Percentiles rank a stretch among this genome's conserved stretches.
Evolutionary conservation across 2,797 vertebrate genomes (phyloP).

Genomic region (Typhlichthys subterraneus): DNA sequence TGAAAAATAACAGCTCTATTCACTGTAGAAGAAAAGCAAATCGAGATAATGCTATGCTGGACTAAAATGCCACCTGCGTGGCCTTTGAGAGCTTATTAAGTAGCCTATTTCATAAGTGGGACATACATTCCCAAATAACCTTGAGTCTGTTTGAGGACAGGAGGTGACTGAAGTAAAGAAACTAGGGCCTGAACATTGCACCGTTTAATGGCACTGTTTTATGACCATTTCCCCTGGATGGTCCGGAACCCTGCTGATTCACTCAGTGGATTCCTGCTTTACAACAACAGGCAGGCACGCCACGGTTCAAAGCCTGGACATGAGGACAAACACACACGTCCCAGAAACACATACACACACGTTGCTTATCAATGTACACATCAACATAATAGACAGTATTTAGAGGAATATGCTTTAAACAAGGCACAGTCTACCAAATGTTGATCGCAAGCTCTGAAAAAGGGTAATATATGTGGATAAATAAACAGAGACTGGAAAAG

Average conservation of each 20-base stretch:
- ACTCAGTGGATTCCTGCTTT: constrained; percentile 63
- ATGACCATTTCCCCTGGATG: constrained; percentile 62
- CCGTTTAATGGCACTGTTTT: constrained; percentile 56
- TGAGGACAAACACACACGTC: constrained; percentile 47
- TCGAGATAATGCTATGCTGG: background rate
- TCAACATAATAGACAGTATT: background rate
- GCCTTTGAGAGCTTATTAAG: constrained; percentile 20
- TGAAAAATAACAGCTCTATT: constrained; percentile 21
- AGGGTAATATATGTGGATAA: constrained; percentile 36
- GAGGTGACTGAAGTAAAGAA: constrained; percentile 17
- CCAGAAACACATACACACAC: background rate
- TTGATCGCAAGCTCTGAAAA: background rate
- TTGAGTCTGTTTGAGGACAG: constrained; percentile 31
- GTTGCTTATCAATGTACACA: background rate
- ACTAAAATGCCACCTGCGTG: constrained; percentile 29
- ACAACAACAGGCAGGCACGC: constrained; percentile 65
- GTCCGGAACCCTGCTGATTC: constrained; percentile 68
- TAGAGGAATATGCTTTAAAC: background rate
- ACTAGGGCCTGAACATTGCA: constrained; percentile 29
- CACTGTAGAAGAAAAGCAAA: background rate
- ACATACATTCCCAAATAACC: constrained; percentile 19
- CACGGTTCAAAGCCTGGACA: constrained; percentile 32
- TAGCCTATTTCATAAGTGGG: constrained; percentile 19
- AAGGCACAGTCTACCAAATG: constrained; percentile 1
- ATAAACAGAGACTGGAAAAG: constrained; percentile 33